Evolutionary conservation across 1,140 invertebrate species (phyloP).

Genomic region (Tyrophagus putrescentiae): DNA sequence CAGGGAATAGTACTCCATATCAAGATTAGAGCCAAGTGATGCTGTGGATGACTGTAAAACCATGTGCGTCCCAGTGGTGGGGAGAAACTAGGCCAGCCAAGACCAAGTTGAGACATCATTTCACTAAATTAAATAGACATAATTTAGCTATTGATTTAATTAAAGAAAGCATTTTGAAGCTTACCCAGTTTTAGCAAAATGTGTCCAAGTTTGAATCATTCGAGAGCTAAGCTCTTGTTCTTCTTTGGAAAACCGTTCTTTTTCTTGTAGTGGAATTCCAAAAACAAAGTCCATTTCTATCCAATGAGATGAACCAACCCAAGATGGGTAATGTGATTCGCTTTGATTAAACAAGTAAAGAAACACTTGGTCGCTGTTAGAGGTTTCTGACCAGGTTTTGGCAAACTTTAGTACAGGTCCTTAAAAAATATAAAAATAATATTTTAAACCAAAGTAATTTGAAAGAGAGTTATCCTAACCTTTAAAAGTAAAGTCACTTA

Average conservation of each 20-base stretch:
- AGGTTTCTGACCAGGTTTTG: background rate
- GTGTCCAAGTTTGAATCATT: slow-evolving; percentile 88
- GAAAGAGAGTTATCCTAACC: too few species aligned
- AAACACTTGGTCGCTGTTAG: slow-evolving; percentile 47
- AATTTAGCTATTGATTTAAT: background rate
- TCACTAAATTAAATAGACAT: background rate
- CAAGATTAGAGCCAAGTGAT: background rate
- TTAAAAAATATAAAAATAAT: too few species aligned
- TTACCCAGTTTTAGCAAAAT: slow-evolving; percentile 83
- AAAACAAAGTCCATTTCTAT: slow-evolving; percentile 91
- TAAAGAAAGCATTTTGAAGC: background rate
- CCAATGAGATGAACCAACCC: slow-evolving; percentile 88
- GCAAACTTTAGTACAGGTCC: slow-evolving; percentile 16
- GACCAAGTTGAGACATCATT: background rate
- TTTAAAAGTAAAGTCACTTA: slow-evolving; percentile 15
- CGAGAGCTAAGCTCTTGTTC: slow-evolving; percentile 61
- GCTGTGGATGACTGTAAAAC: background rate
- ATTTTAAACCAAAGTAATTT: too few species aligned
- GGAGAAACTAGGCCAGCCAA: background rate
- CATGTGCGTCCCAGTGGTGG: background rate
- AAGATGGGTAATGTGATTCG: slow-evolving; percentile 57
- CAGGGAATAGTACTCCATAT: background rate
- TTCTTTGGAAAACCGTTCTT: slow-evolving; percentile 55
- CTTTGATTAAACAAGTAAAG: slow-evolving; percentile 84
- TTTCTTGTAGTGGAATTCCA: slow-evolving; percentile 68